These are phyloP conservation scores for Carpatolechia fugitivella DNA, from an alignment of 2,888 invertebrate species.

Conservation along the genomic window DNA sequence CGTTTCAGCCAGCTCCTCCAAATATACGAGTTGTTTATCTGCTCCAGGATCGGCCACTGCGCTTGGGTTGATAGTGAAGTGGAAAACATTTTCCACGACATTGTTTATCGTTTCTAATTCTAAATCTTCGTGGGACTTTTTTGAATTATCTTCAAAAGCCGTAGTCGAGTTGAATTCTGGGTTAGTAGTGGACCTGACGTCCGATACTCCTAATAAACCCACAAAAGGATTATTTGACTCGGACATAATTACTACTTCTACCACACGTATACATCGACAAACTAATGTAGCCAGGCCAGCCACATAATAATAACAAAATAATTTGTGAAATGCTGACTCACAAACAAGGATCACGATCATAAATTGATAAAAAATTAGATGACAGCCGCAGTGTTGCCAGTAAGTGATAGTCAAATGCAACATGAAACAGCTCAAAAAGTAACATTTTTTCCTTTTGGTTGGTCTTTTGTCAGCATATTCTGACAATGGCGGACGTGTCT, in stretches of 20 bases:
- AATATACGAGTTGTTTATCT: constrained; percentile 78
- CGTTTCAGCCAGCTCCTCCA: constrained; percentile 81
- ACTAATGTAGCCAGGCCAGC: neutral
- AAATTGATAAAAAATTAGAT: constrained; percentile 41
- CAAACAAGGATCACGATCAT: constrained; percentile 27
- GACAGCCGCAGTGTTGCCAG: constrained; percentile 9
- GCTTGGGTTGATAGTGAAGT: constrained; percentile 82
- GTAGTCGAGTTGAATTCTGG: constrained; percentile 38
- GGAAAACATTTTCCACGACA: constrained; percentile 85
- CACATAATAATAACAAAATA: neutral
- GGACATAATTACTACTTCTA: constrained; percentile 48
- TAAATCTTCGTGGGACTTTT: constrained; percentile 42
- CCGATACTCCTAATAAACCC: constrained; percentile 58
- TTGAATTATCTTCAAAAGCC: constrained; percentile 37
- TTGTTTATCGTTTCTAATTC: constrained; percentile 63
- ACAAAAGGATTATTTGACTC: constrained; percentile 69
- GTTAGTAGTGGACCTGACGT: constrained; percentile 39
- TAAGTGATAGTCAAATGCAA: too few relatives aligned
- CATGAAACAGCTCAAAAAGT: too few relatives aligned
- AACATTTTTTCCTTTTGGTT: too few relatives aligned
- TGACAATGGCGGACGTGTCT: too few relatives aligned
- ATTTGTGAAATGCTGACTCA: constrained; percentile 35
- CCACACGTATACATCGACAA: constrained; percentile 17
- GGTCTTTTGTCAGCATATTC: too few relatives aligned
- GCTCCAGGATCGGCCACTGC: constrained; percentile 46